phyloP scores from a whole-genome alignment of 2,113 vertebrate species.

The Alaudala cheleensis region DNA sequence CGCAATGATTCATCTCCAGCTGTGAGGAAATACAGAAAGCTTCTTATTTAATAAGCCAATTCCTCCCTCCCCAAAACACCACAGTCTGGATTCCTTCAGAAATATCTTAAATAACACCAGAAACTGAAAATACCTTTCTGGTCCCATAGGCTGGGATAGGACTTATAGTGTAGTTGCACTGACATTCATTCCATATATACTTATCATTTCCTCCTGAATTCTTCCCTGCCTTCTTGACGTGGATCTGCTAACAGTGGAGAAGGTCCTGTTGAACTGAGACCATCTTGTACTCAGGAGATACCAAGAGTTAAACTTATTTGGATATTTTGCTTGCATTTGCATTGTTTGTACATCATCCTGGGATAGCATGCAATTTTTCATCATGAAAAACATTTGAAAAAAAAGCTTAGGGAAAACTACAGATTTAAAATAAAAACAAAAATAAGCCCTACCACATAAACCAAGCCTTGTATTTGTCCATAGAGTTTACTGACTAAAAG shows the following conservation, averaged over 20 bases:
- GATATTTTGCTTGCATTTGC: neutral
- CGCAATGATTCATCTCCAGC: neutral
- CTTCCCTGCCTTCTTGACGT: neutral
- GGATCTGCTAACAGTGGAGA: neutral
- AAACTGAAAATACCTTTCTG: neutral
- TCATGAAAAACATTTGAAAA: neutral
- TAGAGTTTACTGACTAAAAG: neutral
- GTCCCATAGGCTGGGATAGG: neutral
- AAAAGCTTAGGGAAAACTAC: neutral
- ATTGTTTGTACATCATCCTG: neutral
- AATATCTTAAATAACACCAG: neutral
- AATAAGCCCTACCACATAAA: neutral
- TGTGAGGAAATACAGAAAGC: conserved; percentile 4
- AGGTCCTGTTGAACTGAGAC: neutral
- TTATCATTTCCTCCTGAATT: neutral
- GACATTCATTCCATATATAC: neutral
- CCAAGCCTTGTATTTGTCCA: neutral
- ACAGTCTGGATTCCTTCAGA: neutral
- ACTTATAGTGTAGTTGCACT: neutral
- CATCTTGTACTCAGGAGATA: neutral
- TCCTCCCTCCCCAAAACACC: neutral
- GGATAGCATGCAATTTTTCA: neutral
- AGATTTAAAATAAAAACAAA: conserved; percentile 9
- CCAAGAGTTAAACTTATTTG: neutral
- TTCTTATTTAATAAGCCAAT: neutral